Evolutionary conservation across 2,797 vertebrate species (phyloP), one percentile per base, ranked within the genome.

Genomic region (Thripadectes ignobilis): DNA sequence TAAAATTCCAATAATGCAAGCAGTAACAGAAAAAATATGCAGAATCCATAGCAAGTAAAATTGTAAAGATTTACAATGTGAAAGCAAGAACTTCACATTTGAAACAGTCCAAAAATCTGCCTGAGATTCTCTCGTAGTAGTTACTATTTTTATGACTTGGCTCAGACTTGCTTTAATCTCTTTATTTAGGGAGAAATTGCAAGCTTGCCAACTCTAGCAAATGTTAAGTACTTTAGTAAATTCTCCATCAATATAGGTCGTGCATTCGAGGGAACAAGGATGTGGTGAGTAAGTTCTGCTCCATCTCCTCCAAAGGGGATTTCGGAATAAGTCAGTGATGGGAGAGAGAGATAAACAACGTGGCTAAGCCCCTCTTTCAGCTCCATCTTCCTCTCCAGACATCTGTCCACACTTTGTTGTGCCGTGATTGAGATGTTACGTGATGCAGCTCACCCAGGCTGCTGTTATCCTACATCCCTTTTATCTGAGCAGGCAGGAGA

Each of bases 141-240:
- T 93, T 96, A 79, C 96, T 96, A 96, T 96, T 97, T 97, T 97
- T 95, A 96, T 22, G 72, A 93, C 91, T 97, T 97, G 94, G 93
- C 94, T 94, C 93, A 91, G 93, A 73, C 74, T 95, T 57, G 61
- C 85, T 88, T 95, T 93, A 95, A 93, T 95, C 92, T 95, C 80
- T 96, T 95, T 94, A 95, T 96, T 96, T 95, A 95, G 86, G 69
- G 39, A 93, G 82, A 95, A 97, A 85, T 2, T 90, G 93, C 92
- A 93, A 85, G 91, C 88, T 89, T 96, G 94, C 95, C 94, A 97
- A 93, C 88, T 96, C 84, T 12, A 91, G 91, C 83, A 96, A 96
- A 96, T 38, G 91, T 95, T 95, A 96, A 97, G 95, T 85, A 95
- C 93, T 97, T 95, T 8, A 95, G 94, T 85, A 95, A 94, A 96